Base-by-base conservation (phyloP, 35 echinoderm and acorn worm genomes). In the Hemicentrotus pulcherrimus region DNA sequence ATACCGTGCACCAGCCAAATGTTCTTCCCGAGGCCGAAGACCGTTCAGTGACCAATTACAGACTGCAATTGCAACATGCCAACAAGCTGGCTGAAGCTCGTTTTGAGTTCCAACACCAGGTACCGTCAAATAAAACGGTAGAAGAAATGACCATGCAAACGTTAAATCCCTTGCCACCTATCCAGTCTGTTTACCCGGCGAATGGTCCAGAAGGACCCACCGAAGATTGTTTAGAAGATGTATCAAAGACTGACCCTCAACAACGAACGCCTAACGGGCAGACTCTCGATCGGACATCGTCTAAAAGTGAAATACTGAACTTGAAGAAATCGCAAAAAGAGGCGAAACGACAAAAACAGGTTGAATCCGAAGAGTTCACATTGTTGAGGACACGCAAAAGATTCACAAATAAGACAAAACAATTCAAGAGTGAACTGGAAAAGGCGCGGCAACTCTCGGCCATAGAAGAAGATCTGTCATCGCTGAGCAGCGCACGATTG, bases 371-470 rank as follows among this genome's bases (percentile, higher is more conserved):
- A 86, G 97, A 98, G 86, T 97, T 98, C 86, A 98, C 96, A 47
- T 91, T 96, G 13, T 86, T 98, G 32, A 95, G 95, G 91, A 98
- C 97, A 32, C 96, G 97, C n/a, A 94, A 96, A 60, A 94, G 96
- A 91, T 97, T 91, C 94, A 98, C 97, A 9, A 91, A 96, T 32
- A 96, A 97, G 41, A 97, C 96, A 15, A 98, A 94, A 94, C 85
- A 94, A 90, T 98, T 98, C 91, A 98, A 98, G 48, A 96, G 94
- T 22, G 97, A 97, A 16, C 48, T 98, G 24, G 6, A 31, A 22
- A 98, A 88, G 58, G 92, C 87, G 32, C 61, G 97, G 35, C 88
- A 94, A 15, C 86, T 98, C 47, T 97, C 96, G 4, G 94, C 95
- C 31, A 98, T 98, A 46, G 85, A 94, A n/a, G 97, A 98, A 91